Conservation (phyloP, 2,113 vertebrate species). For the Ctenodactylus gundi region DNA sequence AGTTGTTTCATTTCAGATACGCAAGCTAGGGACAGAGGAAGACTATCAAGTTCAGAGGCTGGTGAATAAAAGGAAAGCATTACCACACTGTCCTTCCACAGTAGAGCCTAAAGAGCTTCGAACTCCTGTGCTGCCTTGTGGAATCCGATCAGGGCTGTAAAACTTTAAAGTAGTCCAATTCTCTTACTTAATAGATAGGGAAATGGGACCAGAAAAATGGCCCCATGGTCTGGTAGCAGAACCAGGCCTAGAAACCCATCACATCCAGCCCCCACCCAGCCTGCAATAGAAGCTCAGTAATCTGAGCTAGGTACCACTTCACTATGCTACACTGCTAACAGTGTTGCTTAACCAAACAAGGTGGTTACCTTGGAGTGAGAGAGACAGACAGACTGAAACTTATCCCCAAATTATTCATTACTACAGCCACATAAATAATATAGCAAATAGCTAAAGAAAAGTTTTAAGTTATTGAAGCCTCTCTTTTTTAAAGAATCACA, state of each 20-base stretch:
- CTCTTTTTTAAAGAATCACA: conserved; percentile 1
- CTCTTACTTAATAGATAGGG: not conserved
- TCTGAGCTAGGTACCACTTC: not conserved
- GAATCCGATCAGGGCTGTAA: not conserved
- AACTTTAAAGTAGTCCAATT: not conserved
- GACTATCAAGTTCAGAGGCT: not conserved
- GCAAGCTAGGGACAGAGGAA: not conserved
- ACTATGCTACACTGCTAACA: not conserved
- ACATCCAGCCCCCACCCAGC: not conserved
- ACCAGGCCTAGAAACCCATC: not conserved
- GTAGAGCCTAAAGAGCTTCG: not conserved
- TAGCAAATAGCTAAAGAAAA: not conserved
- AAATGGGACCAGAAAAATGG: not conserved
- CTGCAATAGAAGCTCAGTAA: not conserved
- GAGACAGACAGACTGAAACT: not conserved
- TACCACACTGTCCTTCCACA: not conserved
- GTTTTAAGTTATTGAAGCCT: not conserved
- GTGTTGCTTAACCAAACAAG: not conserved
- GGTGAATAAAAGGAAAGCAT: not conserved
- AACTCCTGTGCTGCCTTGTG: not conserved
- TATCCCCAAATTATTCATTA: not conserved
- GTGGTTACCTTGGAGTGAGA: not conserved
- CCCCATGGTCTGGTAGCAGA: not conserved
- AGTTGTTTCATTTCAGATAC: not conserved
- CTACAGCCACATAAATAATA: not conserved